A percentile compares a stretch with the other conserved stretches of the same genome.
These are phyloP conservation scores for Macrophya alboannulata DNA, from an alignment of 2,888 invertebrate genomes.

Conservation along the genomic window DNA sequence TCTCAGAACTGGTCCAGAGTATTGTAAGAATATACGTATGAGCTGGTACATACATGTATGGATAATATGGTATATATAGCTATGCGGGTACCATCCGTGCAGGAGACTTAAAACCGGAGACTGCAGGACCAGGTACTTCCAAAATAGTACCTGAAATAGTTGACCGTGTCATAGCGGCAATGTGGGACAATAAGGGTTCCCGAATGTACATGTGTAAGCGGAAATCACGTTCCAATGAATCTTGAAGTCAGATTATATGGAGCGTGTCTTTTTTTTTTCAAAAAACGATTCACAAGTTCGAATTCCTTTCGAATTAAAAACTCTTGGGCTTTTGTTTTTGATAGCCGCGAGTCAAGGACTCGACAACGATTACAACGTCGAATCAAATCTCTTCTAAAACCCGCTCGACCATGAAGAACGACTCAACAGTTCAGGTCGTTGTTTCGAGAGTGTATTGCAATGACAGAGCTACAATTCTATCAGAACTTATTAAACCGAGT, in stretches of 20 bases:
- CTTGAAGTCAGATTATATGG: background rate
- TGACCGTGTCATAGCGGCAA: background rate
- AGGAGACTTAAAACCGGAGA: slow-evolving; percentile 2
- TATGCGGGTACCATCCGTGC: background rate
- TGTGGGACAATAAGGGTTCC: background rate
- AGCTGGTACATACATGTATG: background rate
- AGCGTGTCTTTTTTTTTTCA: no score
- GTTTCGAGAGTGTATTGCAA: background rate
- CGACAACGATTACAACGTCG: background rate
- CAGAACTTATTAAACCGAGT: background rate
- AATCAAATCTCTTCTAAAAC: background rate
- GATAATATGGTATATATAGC: background rate
- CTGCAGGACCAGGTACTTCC: background rate
- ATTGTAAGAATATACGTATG: background rate
- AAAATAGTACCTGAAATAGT: background rate
- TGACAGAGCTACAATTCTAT: background rate
- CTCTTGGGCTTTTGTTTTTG: no score
- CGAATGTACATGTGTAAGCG: background rate
- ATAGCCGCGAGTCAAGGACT: no score
- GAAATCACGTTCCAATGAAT: background rate
- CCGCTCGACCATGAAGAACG: background rate
- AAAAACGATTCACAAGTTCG: no score
- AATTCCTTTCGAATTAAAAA: no score
- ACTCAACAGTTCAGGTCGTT: background rate
- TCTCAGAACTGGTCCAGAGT: background rate